phyloP scores from a whole-genome alignment of 2,797 vertebrate genomes.

The Pteronotus mesoamericanus region DNA sequence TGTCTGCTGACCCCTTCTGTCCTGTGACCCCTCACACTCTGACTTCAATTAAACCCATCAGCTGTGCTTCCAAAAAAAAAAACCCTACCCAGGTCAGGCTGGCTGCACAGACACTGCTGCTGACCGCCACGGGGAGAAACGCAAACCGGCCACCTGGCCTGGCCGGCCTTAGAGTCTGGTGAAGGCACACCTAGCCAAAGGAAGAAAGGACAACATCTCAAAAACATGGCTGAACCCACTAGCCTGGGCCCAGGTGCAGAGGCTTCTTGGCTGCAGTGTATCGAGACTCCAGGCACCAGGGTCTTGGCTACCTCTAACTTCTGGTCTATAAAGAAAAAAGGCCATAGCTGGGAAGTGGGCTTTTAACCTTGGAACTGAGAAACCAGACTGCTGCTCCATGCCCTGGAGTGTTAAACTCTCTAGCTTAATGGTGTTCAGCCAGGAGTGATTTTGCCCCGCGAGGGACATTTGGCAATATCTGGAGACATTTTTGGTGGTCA shows the following conservation, averaged over 20 bases:
- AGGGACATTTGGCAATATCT: neutral
- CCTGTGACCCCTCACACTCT: neutral
- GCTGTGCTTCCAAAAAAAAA: neutral
- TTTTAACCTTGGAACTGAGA: neutral
- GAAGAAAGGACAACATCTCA: neutral
- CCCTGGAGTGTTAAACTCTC: neutral
- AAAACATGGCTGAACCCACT: neutral
- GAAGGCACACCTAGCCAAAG: neutral
- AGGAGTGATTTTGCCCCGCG: neutral
- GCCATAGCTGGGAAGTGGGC: neutral
- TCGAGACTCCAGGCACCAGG: neutral
- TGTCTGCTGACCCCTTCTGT: neutral
- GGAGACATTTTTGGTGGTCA: neutral
- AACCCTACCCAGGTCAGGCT: neutral
- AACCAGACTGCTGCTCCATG: neutral
- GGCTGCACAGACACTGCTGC: neutral
- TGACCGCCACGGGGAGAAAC: neutral
- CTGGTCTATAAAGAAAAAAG: neutral
- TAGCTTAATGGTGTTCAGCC: neutral
- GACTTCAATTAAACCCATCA: neutral
- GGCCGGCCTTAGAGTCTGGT: neutral
- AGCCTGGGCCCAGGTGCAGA: neutral
- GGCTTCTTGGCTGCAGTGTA: rapidly evolving
- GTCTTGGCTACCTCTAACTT: neutral
- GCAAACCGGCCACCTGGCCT: neutral